Conservation (phyloP, 2,113 vertebrate species). For the Pandion haliaetus region DNA sequence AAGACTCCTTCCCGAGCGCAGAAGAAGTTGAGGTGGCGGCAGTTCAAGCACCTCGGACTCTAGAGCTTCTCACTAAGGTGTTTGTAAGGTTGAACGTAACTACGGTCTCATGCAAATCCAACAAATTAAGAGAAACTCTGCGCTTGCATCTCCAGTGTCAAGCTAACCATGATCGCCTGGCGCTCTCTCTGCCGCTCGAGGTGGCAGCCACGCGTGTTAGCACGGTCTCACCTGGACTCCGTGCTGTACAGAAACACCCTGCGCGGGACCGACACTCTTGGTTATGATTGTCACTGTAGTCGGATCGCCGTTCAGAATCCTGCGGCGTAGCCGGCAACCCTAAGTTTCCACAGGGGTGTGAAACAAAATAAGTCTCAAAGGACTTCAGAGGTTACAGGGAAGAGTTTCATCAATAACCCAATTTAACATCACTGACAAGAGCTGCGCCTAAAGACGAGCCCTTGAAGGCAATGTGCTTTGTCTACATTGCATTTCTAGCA, state of each 20-base stretch:
- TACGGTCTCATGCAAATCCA: not conserved
- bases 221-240: too few relatives aligned
- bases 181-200: fast-evolving
- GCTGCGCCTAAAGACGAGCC: not conserved
- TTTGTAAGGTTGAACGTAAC: not conserved
- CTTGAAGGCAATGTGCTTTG: not conserved
- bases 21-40: not conserved
- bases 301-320: not conserved
- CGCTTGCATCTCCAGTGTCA: fast-evolving
- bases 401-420: not conserved
- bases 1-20: fast-evolving
- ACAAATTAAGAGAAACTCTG: not conserved
- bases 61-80: not conserved
- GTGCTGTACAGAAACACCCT: fast-evolving
- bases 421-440: not conserved
- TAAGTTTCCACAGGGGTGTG: not conserved
- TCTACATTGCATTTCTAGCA: not conserved
- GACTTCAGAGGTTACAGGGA: not conserved
- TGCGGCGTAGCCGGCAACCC: fast-evolving
- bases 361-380: not conserved
- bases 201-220: not conserved
- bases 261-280: fast-evolving
- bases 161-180: too few relatives aligned
- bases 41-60: not conserved
- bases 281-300: fast-evolving